Evolutionary conservation across 2,113 vertebrate species (phyloP).

Genomic region (Sturnira hondurensis): DNA sequence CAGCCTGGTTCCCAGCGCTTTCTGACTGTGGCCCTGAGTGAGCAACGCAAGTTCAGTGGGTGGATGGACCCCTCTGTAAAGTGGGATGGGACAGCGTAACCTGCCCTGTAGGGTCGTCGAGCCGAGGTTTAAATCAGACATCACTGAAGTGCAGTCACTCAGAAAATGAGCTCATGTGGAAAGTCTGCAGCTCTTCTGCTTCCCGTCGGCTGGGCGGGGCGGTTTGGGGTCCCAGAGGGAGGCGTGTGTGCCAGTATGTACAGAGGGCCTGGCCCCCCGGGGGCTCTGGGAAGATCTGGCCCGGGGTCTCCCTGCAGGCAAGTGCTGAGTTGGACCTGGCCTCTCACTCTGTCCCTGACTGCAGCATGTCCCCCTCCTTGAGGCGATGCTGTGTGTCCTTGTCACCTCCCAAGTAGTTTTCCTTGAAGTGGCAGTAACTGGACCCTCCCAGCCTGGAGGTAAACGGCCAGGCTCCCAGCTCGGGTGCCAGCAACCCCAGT

Average conservation of each 20-base stretch:
- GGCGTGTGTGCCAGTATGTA: fast-evolving
- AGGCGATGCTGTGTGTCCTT: neutral
- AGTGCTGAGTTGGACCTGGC: neutral
- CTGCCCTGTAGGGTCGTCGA: neutral
- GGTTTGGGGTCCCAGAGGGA: neutral
- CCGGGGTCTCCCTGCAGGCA: neutral
- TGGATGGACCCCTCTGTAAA: no score
- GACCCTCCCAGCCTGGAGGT: neutral
- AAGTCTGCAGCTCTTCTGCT: neutral
- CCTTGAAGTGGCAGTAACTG: neutral
- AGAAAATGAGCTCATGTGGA: neutral
- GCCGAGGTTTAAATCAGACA: neutral
- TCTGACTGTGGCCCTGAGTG: neutral
- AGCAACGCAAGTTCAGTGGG: neutral
- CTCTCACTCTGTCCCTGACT: neutral
- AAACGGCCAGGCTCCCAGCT: neutral
- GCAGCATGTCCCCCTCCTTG: neutral
- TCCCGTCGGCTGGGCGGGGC: neutral
- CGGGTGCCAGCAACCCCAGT: neutral
- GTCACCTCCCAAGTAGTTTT: neutral
- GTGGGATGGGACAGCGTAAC: no score
- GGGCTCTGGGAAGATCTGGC: neutral
- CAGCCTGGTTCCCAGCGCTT: neutral
- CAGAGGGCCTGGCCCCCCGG: neutral
- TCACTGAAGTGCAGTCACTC: no score